A percentile compares a stretch with the other conserved stretches of the same genome.
Conservation (phyloP, 1,140 invertebrate genomes). For the Neodiprion virginianus region DNA sequence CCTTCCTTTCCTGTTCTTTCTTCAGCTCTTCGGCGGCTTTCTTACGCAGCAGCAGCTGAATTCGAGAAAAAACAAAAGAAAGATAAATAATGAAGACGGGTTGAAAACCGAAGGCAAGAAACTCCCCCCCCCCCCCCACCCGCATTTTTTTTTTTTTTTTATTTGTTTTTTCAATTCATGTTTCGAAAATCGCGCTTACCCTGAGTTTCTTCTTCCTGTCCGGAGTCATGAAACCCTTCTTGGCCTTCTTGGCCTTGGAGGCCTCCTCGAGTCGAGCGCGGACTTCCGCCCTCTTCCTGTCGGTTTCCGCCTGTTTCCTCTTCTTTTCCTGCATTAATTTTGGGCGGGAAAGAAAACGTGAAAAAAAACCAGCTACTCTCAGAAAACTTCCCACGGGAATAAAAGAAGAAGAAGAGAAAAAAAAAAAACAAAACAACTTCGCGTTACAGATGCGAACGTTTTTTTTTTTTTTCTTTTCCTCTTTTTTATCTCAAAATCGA, state of each 20-base stretch:
- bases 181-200: slow-evolving; percentile 66
- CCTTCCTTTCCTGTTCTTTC: slow-evolving; percentile 98
- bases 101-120: neutral
- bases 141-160: neutral
- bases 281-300: slow-evolving; percentile 94
- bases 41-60: slow-evolving; percentile 94
- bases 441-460: too few species aligned
- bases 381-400: neutral
- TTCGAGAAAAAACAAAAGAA: neutral
- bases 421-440: neutral
- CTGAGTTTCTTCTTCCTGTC: slow-evolving; percentile 98
- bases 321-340: slow-evolving; percentile 79
- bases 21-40: slow-evolving; percentile 99
- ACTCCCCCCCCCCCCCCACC: neutral
- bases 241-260: slow-evolving; percentile 93
- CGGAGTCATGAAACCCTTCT: slow-evolving; percentile 98
- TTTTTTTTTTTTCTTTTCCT: slow-evolving; percentile 12
- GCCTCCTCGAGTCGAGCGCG: slow-evolving; percentile 95
- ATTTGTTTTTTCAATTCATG: neutral
- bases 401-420: neutral
- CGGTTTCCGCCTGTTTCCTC: slow-evolving; percentile 92
- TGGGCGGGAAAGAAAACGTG: slow-evolving; percentile 24
- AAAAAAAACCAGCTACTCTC: neutral
- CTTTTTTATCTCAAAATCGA: slow-evolving; percentile 2
- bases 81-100: neutral